Evolutionary conservation across 2,888 invertebrate species (phyloP).

Genomic region (Euzophera pinguis): DNA sequence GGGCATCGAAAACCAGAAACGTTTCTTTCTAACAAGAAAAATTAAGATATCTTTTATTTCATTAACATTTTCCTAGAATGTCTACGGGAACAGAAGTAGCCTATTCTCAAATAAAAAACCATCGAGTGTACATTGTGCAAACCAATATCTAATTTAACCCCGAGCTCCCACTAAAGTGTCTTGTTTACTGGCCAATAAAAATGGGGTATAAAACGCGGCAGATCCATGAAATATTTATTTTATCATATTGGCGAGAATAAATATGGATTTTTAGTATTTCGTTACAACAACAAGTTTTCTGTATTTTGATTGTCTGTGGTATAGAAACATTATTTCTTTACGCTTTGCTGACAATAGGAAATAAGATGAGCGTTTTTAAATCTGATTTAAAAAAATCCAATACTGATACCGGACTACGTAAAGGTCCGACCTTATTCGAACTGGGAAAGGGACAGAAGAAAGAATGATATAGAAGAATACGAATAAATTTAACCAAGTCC

Average conservation of each 20-base stretch:
- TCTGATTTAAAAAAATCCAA: no score
- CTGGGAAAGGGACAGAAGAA: no score
- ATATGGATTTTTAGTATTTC: slow-evolving; percentile 5
- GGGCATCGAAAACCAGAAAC: no score
- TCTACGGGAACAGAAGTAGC: no score
- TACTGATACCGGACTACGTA: no score
- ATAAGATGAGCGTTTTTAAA: no score
- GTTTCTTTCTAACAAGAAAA: no score
- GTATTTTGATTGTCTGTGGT: background rate
- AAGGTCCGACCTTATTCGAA: no score
- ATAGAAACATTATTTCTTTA: background rate
- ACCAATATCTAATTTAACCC: background rate
- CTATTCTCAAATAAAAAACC: background rate
- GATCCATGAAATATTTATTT: slow-evolving; percentile 12
- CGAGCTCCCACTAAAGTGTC: background rate
- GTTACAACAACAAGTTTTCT: background rate
- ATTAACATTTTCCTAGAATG: no score
- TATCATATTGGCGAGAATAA: slow-evolving; percentile 5
- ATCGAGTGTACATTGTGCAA: background rate
- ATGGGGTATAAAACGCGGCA: background rate
- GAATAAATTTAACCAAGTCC: no score
- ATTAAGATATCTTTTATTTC: no score
- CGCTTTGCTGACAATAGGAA: background rate
- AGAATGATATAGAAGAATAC: no score
- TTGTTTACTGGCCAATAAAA: slow-evolving; percentile 9